Conservation (phyloP, 1,140 invertebrate species). For the Choristoneura fumiferana region DNA sequence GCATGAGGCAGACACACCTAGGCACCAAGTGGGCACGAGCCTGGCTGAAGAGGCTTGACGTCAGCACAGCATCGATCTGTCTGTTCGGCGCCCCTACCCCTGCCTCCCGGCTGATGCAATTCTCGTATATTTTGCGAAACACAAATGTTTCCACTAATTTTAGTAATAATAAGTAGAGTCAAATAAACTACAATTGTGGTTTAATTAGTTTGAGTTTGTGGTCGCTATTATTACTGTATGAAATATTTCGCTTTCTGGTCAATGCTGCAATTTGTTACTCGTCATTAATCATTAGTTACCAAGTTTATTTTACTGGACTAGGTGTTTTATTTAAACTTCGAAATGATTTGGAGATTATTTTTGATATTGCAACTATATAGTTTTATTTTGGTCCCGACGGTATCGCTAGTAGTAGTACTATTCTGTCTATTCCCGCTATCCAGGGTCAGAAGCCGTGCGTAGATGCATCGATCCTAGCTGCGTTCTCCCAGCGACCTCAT, state of each 20-base stretch:
- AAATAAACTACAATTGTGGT: too few species aligned
- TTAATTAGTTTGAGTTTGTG: too few species aligned
- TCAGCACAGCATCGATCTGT: slow-evolving; percentile 60
- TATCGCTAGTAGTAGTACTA: background rate
- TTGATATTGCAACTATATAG: too few species aligned
- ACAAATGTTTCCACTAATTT: background rate
- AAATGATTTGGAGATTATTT: too few species aligned
- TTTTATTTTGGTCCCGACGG: too few species aligned
- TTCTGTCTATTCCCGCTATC: background rate
- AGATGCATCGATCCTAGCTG: slow-evolving; percentile 1
- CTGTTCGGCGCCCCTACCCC: slow-evolving; percentile 36
- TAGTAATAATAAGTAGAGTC: too few species aligned
- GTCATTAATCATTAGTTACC: too few species aligned
- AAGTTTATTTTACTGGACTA: too few species aligned
- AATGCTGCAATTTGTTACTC: too few species aligned
- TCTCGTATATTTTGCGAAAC: slow-evolving; percentile 27
- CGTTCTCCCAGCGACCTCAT: background rate
- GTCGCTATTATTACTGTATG: too few species aligned
- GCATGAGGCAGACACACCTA: slow-evolving; percentile 3
- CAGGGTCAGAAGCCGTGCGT: slow-evolving; percentile 6
- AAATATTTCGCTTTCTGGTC: too few species aligned
- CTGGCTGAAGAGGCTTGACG: slow-evolving; percentile 37
- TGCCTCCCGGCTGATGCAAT: slow-evolving; percentile 59
- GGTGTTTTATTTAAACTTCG: too few species aligned
- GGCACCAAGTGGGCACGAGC: slow-evolving; percentile 11